Percentiles rank a stretch among this genome's conserved stretches.
phyloP scores from a whole-genome alignment of 64 coral and sea anemone species.

The Stichodactyla mertensii region DNA sequence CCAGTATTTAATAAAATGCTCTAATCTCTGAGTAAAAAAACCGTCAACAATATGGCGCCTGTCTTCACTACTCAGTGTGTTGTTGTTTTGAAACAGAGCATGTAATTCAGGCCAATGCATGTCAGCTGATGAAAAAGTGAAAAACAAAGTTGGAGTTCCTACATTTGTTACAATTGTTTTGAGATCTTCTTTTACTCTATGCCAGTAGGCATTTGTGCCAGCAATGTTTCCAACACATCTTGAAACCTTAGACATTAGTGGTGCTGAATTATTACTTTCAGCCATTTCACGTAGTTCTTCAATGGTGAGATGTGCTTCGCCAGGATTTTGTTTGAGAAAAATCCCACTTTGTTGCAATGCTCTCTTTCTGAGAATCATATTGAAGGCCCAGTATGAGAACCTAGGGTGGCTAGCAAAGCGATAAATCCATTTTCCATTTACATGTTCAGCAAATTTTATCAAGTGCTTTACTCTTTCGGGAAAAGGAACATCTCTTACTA shows the following conservation, averaged over 20 bases:
- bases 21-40: slow-evolving; percentile 27
- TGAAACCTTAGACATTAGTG: slow-evolving; percentile 37
- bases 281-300: slow-evolving; percentile 39
- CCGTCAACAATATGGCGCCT: slow-evolving; percentile 17
- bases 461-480: slow-evolving; percentile 31
- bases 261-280: slow-evolving; percentile 12
- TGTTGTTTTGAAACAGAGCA: slow-evolving; percentile 17
- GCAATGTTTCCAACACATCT: slow-evolving; percentile 49
- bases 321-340: slow-evolving; percentile 36
- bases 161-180: slow-evolving; percentile 25
- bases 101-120: slow-evolving; percentile 53
- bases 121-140: slow-evolving; percentile 39
- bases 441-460: slow-evolving; percentile 47
- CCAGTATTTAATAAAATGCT: slow-evolving; percentile 27
- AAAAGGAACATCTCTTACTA: slow-evolving; percentile 25
- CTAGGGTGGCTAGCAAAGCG: slow-evolving; percentile 51
- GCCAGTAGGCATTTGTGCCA: slow-evolving; percentile 45
- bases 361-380: slow-evolving; percentile 58
- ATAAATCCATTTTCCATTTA: slow-evolving; percentile 45
- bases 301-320: slow-evolving; percentile 26
- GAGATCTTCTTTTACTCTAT: slow-evolving; percentile 40
- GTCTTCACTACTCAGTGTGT: background rate
- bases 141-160: slow-evolving; percentile 42
- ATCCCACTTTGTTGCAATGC: slow-evolving; percentile 30
- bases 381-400: slow-evolving; percentile 52